phyloP scores from a whole-genome alignment of 2,797 vertebrate genomes.

The Cercopithecus mitis region DNA sequence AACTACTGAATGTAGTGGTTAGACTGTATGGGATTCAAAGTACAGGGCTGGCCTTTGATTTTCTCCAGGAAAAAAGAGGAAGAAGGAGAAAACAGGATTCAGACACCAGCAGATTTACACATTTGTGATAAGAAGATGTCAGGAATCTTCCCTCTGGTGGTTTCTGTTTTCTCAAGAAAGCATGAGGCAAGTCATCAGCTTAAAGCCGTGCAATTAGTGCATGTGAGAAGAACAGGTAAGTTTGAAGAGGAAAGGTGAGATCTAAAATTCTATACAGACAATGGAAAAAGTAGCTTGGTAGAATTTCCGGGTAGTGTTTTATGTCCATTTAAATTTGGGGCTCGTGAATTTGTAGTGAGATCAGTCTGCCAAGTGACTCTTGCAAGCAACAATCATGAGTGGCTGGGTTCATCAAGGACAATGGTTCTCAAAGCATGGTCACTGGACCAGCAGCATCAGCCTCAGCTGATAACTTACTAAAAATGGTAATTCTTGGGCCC shows the following conservation, averaged over 20 bases:
- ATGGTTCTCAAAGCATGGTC: background rate
- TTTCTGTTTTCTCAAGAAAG: conserved; percentile 2
- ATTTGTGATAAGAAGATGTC: background rate
- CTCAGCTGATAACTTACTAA: background rate
- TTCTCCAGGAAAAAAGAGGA: background rate
- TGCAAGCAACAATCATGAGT: background rate
- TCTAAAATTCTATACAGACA: background rate
- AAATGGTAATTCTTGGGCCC: background rate
- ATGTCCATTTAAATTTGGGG: background rate
- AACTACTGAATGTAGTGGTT: background rate
- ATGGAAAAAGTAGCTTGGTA: background rate
- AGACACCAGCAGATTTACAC: background rate
- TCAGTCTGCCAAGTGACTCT: background rate
- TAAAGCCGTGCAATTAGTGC: background rate
- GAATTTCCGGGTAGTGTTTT: background rate
- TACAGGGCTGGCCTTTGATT: background rate
- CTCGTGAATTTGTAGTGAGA: background rate
- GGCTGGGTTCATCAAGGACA: background rate
- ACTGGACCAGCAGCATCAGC: background rate
- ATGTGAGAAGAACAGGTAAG: background rate
- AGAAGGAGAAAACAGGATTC: background rate
- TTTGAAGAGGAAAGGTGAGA: background rate
- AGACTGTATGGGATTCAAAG: background rate
- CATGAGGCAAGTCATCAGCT: background rate
- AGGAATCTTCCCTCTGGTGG: background rate